A percentile compares a stretch with the other conserved stretches of the same genome.
Evolutionary conservation across 2,888 invertebrate genomes (phyloP).

Genomic region (Corbicula japonica): DNA sequence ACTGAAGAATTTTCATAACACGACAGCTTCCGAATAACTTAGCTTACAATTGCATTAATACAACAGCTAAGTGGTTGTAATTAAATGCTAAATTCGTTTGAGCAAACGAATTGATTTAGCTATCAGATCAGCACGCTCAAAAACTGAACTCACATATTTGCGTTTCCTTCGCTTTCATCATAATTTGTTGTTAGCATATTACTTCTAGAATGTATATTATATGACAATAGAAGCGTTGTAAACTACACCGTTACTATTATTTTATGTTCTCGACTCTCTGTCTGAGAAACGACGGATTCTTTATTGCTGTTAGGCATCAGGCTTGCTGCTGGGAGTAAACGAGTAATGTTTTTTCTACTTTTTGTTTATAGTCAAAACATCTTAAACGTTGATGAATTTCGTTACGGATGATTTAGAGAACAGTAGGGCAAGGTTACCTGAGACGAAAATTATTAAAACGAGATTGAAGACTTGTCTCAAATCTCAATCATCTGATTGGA

Average conservation of each 20-base stretch:
- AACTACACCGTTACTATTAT: background rate
- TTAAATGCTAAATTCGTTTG: conserved; percentile 7
- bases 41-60: background rate
- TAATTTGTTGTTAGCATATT: conserved; percentile 8
- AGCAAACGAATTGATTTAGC: conserved; percentile 5
- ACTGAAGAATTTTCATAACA: background rate
- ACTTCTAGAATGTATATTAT: background rate
- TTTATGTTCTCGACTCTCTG: conserved; percentile 6
- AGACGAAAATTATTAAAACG: background rate
- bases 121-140: conserved; percentile 6
- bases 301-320: background rate
- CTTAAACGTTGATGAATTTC: conserved; percentile 5
- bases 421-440: background rate
- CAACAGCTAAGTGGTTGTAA: conserved; percentile 5
- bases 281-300: background rate
- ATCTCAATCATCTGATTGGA: background rate
- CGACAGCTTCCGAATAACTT: conserved; percentile 15
- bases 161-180: conserved; percentile 3
- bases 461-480: background rate
- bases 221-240: conserved; percentile 4
- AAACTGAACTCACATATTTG: conserved; percentile 8
- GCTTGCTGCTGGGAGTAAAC: background rate
- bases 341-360: background rate
- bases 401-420: conserved; percentile 1
- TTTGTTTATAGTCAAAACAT: conserved; percentile 15